A percentile compares a stretch with the other conserved stretches of the same genome.
Evolutionary conservation across 2,888 invertebrate genomes (phyloP).

Genomic region (Drosophila rellima): DNA sequence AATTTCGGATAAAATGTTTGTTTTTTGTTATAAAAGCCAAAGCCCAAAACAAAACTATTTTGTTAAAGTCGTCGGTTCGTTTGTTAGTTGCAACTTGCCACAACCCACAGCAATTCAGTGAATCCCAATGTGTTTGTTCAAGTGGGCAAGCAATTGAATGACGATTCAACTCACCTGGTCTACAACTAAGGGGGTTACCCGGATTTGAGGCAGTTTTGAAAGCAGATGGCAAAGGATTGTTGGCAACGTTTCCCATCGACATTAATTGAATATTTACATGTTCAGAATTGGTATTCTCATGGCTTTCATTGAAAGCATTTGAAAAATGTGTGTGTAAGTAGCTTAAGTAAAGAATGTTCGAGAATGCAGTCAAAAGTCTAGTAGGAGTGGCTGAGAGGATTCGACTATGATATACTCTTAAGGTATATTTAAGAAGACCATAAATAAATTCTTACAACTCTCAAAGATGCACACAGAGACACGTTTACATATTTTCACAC

Average conservation of each 20-base stretch:
- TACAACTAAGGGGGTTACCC: background rate
- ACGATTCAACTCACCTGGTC: constrained; percentile 4
- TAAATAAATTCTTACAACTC: background rate
- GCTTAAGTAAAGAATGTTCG: constrained; percentile 30
- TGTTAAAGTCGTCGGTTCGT: constrained; percentile 2
- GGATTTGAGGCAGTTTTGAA: constrained; percentile 6
- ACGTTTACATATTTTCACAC: background rate
- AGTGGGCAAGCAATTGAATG: constrained; percentile 37
- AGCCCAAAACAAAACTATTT: constrained; percentile 24
- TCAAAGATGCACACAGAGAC: background rate
- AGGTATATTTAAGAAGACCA: background rate
- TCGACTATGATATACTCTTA: background rate
- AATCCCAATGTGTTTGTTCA: constrained; percentile 37
- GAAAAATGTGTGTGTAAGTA: constrained; percentile 28
- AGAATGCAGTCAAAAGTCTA: constrained; percentile 15
- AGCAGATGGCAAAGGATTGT: background rate
- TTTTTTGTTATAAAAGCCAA: constrained; percentile 1
- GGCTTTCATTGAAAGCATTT: constrained; percentile 35
- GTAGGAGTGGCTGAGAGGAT: background rate
- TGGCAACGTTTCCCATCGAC: background rate
- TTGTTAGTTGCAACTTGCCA: constrained; percentile 13
- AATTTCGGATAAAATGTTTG: background rate
- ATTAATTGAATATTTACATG: constrained; percentile 65
- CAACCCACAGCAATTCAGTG: constrained; percentile 29
- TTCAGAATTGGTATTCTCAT: constrained; percentile 4